These are phyloP conservation scores for Pseudomugil gertrudae DNA, from an alignment of 2,797 vertebrate genomes.

Conservation along the genomic window DNA sequence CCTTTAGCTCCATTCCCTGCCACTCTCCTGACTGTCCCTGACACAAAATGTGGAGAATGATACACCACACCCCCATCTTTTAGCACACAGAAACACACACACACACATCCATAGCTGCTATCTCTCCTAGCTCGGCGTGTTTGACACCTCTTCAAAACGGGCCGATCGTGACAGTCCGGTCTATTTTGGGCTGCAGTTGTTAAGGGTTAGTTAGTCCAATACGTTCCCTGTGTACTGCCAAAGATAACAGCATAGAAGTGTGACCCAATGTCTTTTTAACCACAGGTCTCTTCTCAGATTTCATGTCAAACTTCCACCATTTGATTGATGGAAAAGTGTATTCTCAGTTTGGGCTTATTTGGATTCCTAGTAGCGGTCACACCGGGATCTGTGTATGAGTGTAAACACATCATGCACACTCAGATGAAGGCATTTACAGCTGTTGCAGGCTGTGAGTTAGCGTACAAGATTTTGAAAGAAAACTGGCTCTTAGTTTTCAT, in stretches of 20 bases:
- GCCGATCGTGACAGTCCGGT: conserved; percentile 64
- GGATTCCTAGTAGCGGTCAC: conserved; percentile 11
- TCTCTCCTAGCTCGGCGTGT: conserved; percentile 52
- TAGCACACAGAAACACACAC: conserved; percentile 46
- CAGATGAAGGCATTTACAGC: conserved; percentile 41
- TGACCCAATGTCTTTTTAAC: conserved; percentile 62
- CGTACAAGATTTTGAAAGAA: conserved; percentile 17
- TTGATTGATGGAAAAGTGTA: conserved; percentile 46
- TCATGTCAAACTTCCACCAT: conserved; percentile 26
- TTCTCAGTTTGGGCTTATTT: conserved; percentile 22
- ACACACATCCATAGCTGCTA: conserved; percentile 49
- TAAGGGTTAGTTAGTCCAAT: conserved; percentile 69
- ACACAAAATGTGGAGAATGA: conserved; percentile 65
- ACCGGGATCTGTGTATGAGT: background rate
- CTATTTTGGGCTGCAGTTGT: conserved; percentile 77
- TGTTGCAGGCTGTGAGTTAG: conserved; percentile 3
- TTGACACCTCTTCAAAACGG: conserved; percentile 75
- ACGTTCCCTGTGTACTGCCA: conserved; percentile 75
- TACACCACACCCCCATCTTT: conserved; percentile 32
- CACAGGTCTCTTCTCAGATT: conserved; percentile 46
- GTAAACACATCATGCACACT: background rate
- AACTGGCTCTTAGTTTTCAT: conserved; percentile 2
- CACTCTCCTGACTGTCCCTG: conserved; percentile 65
- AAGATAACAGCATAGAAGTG: conserved; percentile 66
- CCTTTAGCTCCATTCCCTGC: conserved; percentile 65